Conservation (phyloP, 2,113 vertebrate genomes). For the Mus pahari region DNA sequence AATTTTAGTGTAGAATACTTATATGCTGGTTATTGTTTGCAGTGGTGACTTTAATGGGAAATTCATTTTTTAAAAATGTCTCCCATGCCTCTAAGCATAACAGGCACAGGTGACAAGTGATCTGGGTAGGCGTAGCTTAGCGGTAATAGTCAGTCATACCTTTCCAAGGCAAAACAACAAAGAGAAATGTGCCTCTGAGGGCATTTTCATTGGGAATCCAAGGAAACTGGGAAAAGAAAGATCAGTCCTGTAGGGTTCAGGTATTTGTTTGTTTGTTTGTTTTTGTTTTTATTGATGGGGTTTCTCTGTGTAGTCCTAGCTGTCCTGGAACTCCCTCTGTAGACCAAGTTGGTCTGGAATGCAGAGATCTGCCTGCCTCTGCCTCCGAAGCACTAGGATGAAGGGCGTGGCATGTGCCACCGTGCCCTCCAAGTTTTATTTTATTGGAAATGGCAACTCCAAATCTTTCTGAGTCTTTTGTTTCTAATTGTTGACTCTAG, state of each 20-base stretch:
- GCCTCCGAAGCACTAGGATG: neutral
- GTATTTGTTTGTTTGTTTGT: neutral
- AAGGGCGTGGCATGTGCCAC: neutral
- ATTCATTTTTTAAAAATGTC: conserved; percentile 28
- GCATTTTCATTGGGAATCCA: conserved; percentile 1
- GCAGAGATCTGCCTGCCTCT: neutral
- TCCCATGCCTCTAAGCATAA: conserved; percentile 27
- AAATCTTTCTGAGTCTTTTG: conserved; percentile 21
- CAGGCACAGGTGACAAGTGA: neutral
- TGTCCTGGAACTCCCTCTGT: neutral
- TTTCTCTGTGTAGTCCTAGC: neutral
- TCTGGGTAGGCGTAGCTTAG: neutral
- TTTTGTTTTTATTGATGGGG: neutral
- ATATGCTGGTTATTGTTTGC: conserved; percentile 4
- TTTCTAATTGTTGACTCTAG: conserved; percentile 17
- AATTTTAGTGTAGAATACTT: neutral
- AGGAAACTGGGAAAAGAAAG: neutral
- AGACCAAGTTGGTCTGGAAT: neutral
- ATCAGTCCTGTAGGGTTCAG: neutral
- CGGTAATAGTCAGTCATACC: neutral
- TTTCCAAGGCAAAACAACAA: conserved; percentile 40
- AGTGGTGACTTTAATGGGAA: conserved; percentile 4
- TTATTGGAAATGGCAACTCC: neutral
- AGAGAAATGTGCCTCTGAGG: neutral
- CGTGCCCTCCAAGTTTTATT: too few relatives aligned